Evolutionary conservation across 2,888 invertebrate genomes (phyloP), one percentile per base, ranked within the genome.

Genomic region (Hybos culiciformis): DNA sequence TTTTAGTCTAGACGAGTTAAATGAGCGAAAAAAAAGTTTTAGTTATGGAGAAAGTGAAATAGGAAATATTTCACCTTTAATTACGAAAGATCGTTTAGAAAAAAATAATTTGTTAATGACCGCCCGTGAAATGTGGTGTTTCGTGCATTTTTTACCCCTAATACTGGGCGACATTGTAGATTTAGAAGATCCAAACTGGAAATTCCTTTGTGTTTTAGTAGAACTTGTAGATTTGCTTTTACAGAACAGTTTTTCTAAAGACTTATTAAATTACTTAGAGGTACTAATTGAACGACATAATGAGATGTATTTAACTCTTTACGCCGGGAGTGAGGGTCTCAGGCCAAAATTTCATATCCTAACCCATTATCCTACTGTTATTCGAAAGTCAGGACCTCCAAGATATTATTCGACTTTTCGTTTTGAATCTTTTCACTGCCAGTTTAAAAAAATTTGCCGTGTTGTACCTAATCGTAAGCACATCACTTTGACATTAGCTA

Each of bases 111-210:
- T 45, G 9, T 44, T 45, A 46, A 46, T 45, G 39, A 37, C 37
- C 9, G 48, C 40, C 9, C 18, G 42, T 15, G 42, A 45, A 42
- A 47, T 46, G 42, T 34, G 32, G 21, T 41, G 29, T 7, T 46
- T 48, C 31, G 17, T 34, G 18, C 14, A 41, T 9, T 47, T 43
- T 41, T 45, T 48, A 20, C 37, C 47, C 5, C 14, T 50, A 8
- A 46, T 48, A 20, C 39, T 49, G n/a, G 49, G 46, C 5, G 48
- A 49, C 36, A 17, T 45, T n/a, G 29, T 49, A 15, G 43, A 43
- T 9, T 2, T 20, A 26, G 39, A 38, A 9, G 45, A 49, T 37
- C 4, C 7, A 17, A 48, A 48, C n/a, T 48, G 47, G 45, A 18
- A 36, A 9, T 47, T 49, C 29, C 12, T 46, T 17, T 12, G 32